Evolutionary conservation across 2,888 invertebrate genomes (phyloP), one percentile per base, ranked within the genome.

Genomic region (Sesia apiformis): DNA sequence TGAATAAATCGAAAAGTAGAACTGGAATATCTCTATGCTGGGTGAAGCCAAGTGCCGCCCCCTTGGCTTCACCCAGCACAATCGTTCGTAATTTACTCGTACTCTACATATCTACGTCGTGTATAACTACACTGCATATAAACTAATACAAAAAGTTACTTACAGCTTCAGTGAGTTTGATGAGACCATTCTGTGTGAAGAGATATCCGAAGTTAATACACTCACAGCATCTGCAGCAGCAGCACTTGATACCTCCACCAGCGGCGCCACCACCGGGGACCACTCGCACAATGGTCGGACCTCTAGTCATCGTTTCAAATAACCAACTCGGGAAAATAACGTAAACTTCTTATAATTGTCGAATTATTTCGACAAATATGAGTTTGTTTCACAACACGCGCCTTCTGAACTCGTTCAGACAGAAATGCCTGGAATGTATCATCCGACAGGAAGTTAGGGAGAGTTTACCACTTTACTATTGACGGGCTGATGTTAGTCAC

Each of bases 181-280:
- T 83, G 40, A 95, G 74, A 23, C 96, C 96, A 43, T 93, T 92
- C 61, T 92, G 90, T 0, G 94, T 92, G 51, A 92, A 93, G 7
- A 96, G 81, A 75, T 96, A 95, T 49, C 93, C 92, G 54, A 96
- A 90, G 76, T 96, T 93, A 55, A 96, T 82, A 72, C 96, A 96
- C 23, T 95, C 93, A 70, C 94, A 96, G 69, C 96, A 93, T 57
- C 92, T 87, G 70, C 94, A 94, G 73, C 93, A 94, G 63, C 94
- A 95, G 70, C 95, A 93, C 68, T 92, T 92, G 58, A 93, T 87
- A 52, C 94, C 93, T 49, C 88, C 82, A 3, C 79, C 75, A 3
- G 83, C 74, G 6, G 65, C 59, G 4, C 74, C 77, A 8, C 72
- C 74, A 6, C 75, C 70, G 3, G 88, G 86, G 23, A 76, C 73